Conservation (phyloP, 2,113 vertebrate genomes). For the Corynorhinus townsendii region DNA sequence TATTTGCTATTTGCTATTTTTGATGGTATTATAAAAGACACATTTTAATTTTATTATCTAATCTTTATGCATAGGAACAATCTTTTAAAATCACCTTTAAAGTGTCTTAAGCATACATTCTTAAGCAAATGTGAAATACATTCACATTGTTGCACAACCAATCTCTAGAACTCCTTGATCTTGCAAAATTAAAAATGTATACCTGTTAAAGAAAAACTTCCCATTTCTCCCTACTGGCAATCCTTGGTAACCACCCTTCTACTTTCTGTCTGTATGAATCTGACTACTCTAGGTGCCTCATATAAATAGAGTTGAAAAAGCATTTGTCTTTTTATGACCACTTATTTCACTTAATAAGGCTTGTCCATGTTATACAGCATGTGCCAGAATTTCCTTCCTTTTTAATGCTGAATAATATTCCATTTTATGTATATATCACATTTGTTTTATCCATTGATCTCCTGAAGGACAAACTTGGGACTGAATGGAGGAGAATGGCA, state of each 20-base stretch:
- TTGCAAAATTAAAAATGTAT: background rate
- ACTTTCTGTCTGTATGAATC: background rate
- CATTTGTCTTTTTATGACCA: too few relatives aligned
- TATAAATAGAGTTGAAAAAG: too few relatives aligned
- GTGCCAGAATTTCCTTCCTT: background rate
- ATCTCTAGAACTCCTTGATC: too few relatives aligned
- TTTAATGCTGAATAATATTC: background rate
- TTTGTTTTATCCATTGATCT: background rate
- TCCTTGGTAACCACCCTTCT: background rate
- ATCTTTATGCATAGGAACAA: background rate
- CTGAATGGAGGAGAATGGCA: background rate
- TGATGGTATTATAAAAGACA: background rate
- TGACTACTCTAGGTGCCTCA: too few relatives aligned
- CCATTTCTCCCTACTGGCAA: background rate
- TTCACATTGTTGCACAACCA: background rate
- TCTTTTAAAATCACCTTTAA: background rate
- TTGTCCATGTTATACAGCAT: background rate
- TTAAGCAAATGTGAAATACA: background rate
- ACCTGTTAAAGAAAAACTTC: background rate
- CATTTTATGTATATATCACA: background rate
- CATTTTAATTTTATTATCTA: background rate
- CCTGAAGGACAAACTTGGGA: background rate
- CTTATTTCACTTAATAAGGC: too few relatives aligned
- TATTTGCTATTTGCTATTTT: background rate
- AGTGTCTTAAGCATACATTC: background rate